Base-by-base conservation (phyloP, 2,888 invertebrate genomes). In the Drosophila tripunctata region DNA sequence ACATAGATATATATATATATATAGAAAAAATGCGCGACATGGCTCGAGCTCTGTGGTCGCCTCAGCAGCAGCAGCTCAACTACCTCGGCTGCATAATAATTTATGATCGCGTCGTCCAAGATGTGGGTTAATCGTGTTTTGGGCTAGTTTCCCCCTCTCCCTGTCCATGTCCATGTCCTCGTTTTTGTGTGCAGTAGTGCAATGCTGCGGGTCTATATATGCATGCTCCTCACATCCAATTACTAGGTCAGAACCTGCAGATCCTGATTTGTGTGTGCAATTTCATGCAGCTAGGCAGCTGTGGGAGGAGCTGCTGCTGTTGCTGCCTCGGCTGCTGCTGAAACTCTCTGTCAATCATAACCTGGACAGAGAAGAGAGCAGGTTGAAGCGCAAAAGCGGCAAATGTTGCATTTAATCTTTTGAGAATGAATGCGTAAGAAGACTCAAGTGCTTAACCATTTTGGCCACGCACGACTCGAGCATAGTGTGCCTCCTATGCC, bases 91-190 rank as follows among this genome's bases (percentile, higher is more conserved):
- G 88, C 89, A 88, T 83, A 89, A 90, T 90, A 91, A 91, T 91
- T 91, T 91, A 91, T 91, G 90, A 90, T 89, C 89, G 90, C 90
- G 89, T 89, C 90, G 89, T 89, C 90, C 89, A 83, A 90, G 90
- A 91, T 91, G 91, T 91, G 91, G 91, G 91, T 91, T 91, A 91
- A 90, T 91, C 91, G 91, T 91, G 91, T 90, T 90, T 88, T 90
- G 86, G 89, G 89, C 90, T 89, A 90, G 88, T 82, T 87, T 79
- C 70, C 58, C 43, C 30, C 35, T 8, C 27, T 36, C 24, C n/a
- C 44, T 22, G 31, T 10, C 27, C 38, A 19, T 41, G 24, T 15
- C 30, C 6, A 50, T 31, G 19, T 22, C 19, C 47, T 40, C 60
- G 41, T 31, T 45, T 43, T 35, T 27, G 2, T 27, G 52, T n/a